These are phyloP conservation scores for Lordiphosa clarofinis DNA, from an alignment of 1,140 invertebrate species.

Conservation along the genomic window DNA sequence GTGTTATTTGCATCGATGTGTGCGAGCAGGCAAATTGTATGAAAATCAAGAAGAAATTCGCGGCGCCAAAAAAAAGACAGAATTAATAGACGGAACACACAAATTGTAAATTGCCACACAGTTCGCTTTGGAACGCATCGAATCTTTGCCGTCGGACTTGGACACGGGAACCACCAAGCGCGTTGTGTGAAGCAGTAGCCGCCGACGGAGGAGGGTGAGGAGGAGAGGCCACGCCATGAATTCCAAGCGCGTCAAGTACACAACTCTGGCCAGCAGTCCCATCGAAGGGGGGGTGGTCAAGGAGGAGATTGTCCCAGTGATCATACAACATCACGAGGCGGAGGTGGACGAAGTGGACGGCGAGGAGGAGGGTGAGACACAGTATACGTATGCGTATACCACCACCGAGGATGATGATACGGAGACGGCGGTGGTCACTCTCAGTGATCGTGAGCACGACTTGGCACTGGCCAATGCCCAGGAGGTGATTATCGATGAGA, in stretches of 20 bases:
- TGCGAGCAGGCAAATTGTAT: too few species aligned
- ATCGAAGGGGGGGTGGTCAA: conserved; percentile 31
- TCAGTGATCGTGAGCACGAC: conserved; percentile 50
- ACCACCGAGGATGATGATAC: conserved; percentile 55
- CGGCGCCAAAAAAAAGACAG: too few species aligned
- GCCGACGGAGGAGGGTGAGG: neutral
- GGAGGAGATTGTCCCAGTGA: conserved; percentile 65
- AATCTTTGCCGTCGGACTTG: too few species aligned
- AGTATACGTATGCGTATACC: conserved; percentile 71
- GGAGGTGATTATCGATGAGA: conserved; percentile 75
- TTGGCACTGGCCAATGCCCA: conserved; percentile 51
- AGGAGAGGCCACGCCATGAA: conserved; percentile 41
- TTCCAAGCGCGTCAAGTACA: conserved; percentile 63
- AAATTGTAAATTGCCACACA: too few species aligned
- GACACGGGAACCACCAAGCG: too few species aligned
- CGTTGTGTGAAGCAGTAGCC: neutral
- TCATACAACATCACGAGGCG: conserved; percentile 52
- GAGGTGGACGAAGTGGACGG: conserved; percentile 25
- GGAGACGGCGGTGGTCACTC: conserved; percentile 59
- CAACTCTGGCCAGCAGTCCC: conserved; percentile 24
- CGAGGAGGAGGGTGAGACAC: conserved; percentile 28
- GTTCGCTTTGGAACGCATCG: too few species aligned
- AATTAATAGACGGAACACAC: neutral
- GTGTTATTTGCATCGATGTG: too few species aligned
- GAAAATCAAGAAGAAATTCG: too few species aligned